A percentile compares a stretch with the other conserved stretches of the same genome.
Evolutionary conservation across 2,888 invertebrate genomes (phyloP).

Genomic region (Agriopis marginaria): DNA sequence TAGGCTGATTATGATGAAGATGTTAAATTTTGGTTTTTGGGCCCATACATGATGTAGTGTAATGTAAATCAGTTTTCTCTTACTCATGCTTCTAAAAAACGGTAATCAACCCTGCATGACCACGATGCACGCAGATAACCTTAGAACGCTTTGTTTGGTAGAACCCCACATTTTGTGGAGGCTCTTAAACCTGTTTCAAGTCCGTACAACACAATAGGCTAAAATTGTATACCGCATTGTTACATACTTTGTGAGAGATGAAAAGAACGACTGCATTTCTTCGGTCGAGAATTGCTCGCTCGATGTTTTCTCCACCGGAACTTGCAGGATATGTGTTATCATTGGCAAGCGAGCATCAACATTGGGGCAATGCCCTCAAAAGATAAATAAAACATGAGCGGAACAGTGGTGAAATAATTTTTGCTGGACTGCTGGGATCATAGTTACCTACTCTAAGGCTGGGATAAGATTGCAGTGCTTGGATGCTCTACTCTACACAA

Average conservation of each 20-base stretch:
- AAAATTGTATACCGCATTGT: conserved; percentile 52
- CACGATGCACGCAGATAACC: conserved; percentile 55
- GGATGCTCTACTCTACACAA: neutral
- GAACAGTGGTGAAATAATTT: conserved; percentile 59
- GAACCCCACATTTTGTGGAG: conserved; percentile 62
- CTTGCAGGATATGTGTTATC: conserved; percentile 66
- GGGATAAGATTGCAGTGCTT: conserved; percentile 6
- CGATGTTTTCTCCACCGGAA: conserved; percentile 38
- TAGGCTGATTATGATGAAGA: too few species aligned
- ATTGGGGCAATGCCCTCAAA: conserved; percentile 70
- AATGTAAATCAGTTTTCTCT: neutral
- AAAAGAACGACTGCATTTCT: conserved; percentile 26
- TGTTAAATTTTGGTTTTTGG: neutral
- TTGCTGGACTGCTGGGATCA: conserved; percentile 28
- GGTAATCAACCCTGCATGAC: conserved; percentile 53
- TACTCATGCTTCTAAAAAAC: conserved; percentile 52
- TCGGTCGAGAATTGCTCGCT: conserved; percentile 17
- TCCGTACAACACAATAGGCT: conserved; percentile 62
- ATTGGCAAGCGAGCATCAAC: conserved; percentile 62
- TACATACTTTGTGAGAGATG: conserved; percentile 42
- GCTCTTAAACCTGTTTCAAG: conserved; percentile 70
- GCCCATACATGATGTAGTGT: neutral
- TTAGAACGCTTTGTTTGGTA: conserved; percentile 64
- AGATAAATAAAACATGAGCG: conserved; percentile 66
- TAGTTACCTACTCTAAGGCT: neutral